These are phyloP conservation scores for Chelmon rostratus DNA, from an alignment of 2,797 vertebrate genomes.

Conservation along the genomic window DNA sequence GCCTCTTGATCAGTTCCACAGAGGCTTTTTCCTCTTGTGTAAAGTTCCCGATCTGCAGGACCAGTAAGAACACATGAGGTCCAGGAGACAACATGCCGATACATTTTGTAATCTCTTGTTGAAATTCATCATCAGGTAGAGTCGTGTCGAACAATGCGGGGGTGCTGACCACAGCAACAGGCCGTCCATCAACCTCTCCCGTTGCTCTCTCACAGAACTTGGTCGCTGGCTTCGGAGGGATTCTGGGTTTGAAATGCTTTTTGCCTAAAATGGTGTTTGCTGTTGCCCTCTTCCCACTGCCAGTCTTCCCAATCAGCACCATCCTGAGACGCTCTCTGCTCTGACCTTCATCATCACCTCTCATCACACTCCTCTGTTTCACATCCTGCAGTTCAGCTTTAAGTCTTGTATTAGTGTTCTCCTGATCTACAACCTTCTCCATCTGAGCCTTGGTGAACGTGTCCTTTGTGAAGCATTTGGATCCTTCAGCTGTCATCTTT, in stretches of 20 bases:
- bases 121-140: neutral
- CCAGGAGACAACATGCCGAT: slow-evolving; percentile 51
- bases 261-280: slow-evolving; percentile 52
- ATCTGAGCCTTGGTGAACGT: too few relatives aligned
- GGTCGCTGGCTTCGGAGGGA: neutral
- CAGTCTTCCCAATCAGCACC: slow-evolving; percentile 56
- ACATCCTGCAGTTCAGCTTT: too few relatives aligned
- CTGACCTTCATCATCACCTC: too few relatives aligned
- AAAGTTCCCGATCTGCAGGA: slow-evolving; percentile 49
- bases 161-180: slow-evolving; percentile 50
- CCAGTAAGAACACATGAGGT: slow-evolving; percentile 59
- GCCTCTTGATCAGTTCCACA: slow-evolving; percentile 39
- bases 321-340: slow-evolving; percentile 46
- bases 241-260: slow-evolving; percentile 22
- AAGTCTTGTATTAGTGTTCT: too few relatives aligned
- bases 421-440: too few relatives aligned
- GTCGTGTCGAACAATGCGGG: slow-evolving; percentile 35
- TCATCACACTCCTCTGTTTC: too few relatives aligned
- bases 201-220: slow-evolving; percentile 21
- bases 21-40: slow-evolving; percentile 33
- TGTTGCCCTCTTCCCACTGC: slow-evolving; percentile 42
- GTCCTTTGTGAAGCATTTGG: too few relatives aligned
- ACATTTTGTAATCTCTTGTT: slow-evolving; percentile 25
- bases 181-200: too few relatives aligned
- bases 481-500: too few relatives aligned